phyloP scores from a whole-genome alignment of 2,888 invertebrate species.

The Phymatocera aterrima region DNA sequence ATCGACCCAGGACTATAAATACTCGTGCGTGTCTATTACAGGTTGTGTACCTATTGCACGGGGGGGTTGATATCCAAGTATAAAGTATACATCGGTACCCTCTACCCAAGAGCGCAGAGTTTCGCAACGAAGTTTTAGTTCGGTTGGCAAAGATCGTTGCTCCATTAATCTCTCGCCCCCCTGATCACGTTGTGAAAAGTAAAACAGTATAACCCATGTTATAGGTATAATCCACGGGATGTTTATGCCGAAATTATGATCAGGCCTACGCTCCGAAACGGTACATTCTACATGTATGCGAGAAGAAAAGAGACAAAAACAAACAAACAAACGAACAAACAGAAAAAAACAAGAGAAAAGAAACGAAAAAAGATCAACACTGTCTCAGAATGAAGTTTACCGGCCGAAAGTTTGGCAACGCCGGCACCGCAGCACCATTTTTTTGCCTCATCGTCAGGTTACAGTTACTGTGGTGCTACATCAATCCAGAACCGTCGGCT shows the following conservation, averaged over 20 bases:
- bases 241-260: conserved; percentile 44
- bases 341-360: background rate
- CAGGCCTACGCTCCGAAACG: background rate
- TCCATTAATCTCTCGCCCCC: conserved; percentile 2
- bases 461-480: conserved; percentile 15
- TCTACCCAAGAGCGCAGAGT: background rate
- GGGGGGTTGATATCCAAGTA: background rate
- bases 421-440: background rate
- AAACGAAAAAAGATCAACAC: background rate
- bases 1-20: conserved; percentile 37
- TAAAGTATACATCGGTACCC: background rate
- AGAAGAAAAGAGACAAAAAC: background rate
- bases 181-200: background rate
- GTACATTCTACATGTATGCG: conserved; percentile 47
- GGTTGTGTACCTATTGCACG: background rate
- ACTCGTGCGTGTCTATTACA: conserved; percentile 36
- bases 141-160: background rate
- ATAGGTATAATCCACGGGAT: background rate
- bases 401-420: conserved; percentile 13
- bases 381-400: background rate
- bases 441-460: conserved; percentile 16
- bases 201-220: background rate
- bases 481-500: background rate
- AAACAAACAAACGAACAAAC: background rate
- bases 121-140: background rate